Base-by-base conservation (phyloP, 2,888 invertebrate species). In the Microctonus hyperodae region DNA sequence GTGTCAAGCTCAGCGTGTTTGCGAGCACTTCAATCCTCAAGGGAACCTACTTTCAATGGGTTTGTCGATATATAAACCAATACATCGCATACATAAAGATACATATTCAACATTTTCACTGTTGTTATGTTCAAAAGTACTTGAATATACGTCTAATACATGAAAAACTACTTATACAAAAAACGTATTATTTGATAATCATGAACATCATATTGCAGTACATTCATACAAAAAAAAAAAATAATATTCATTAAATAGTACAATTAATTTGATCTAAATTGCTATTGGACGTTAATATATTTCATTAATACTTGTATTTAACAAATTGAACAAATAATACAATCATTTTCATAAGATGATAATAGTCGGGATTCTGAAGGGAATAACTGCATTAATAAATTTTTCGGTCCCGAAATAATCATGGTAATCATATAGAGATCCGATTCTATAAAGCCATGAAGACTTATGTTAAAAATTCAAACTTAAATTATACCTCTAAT, bases 21-120 rank as follows among this genome's bases (percentile, higher is more conserved):
- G 28, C 55, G 13, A 55, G 33, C 55, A 28, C 55, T 55, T n/a
- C 13, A 55, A 23, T 13, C 16, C 44, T 55, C 55, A 55, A 31
- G 55, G 16, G 44, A 44, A 44, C 16, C 16, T 44, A n/a, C 44
- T 44, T 16, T 16, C 16, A 16, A 44, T 44, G 16, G n/a, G 20
- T 44, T 16, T 7, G 16, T 44, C 5, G 44, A 16, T 44, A 16
- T 44, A 37, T 44, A n/a, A 44, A 44, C 1, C 9, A 44, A 7
- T 16, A 44, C 16, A 44, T 44, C 0, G 44, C 16, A 44, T 16
- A 7, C 44, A 16, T 44, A 7, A 16, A n/a, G 4, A n/a, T 44
- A 5, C 16, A 7, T 6, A 44, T 16, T 5, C 16, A 44, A 9
- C 20, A 20, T 7, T 44, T 44, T 20, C 16, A 16, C 44, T 16